Evolutionary conservation across 2,113 vertebrate genomes (phyloP).

Genomic region (Tretioscincus oriximinensis): DNA sequence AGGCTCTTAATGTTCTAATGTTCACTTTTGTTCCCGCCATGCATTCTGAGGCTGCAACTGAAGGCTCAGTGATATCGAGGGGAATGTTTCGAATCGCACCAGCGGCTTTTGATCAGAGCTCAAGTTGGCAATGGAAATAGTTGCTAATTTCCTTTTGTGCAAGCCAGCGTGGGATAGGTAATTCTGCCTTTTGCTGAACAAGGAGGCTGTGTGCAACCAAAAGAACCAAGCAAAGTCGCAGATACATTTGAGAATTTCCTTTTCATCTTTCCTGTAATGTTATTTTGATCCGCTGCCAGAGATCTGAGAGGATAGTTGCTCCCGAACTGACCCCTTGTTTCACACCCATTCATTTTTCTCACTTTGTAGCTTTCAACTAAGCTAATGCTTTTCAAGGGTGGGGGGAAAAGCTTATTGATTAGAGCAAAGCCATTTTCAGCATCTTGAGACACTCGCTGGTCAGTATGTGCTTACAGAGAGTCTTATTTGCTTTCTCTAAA

Average conservation of each 20-base stretch:
- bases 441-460: constrained; percentile 41
- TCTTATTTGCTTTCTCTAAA: constrained; percentile 31
- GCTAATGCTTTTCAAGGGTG: constrained; percentile 59
- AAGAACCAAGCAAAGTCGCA: constrained; percentile 12
- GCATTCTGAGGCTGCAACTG: constrained; percentile 16
- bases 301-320: constrained; percentile 32
- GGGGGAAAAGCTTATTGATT: constrained; percentile 57
- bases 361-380: constrained; percentile 60
- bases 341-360: constrained; percentile 59
- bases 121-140: constrained; percentile 1
- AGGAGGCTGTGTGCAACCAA: constrained; percentile 32
- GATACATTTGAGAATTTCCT: constrained; percentile 38
- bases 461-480: constrained; percentile 8
- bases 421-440: constrained; percentile 34
- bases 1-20: constrained; percentile 2
- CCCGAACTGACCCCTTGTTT: constrained; percentile 29
- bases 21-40: not conserved
- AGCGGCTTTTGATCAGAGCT: not conserved
- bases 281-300: constrained; percentile 41
- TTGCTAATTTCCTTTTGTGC: constrained; percentile 28
- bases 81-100: constrained; percentile 7
- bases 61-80: not conserved
- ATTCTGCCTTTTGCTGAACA: constrained; percentile 44
- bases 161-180: constrained; percentile 2
- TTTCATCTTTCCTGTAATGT: constrained; percentile 48